Percentiles rank a stretch among this genome's conserved stretches.
Conservation (phyloP, 2,888 invertebrate species). For the Romanomermis culicivorax region DNA sequence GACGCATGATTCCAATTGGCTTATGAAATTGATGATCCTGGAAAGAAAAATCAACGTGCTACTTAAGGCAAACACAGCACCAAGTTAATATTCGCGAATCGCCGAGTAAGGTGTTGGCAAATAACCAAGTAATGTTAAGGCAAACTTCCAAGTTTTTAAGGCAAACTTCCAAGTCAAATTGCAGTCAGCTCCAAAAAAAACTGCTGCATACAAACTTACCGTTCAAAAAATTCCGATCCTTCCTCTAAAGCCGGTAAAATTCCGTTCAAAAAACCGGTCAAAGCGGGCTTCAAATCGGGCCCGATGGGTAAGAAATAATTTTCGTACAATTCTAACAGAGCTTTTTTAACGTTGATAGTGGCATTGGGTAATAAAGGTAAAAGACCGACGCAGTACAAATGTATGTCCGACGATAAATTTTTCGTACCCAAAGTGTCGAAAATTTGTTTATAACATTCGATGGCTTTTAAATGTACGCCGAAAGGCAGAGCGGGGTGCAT, state of each 20-base stretch:
- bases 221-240: slow-evolving; percentile 26
- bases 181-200: too few relatives aligned
- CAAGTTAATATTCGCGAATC: too few relatives aligned
- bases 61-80: too few relatives aligned
- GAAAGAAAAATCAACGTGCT: slow-evolving; percentile 17
- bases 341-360: slow-evolving; percentile 66
- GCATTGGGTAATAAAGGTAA: slow-evolving; percentile 71
- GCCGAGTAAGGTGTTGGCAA: too few relatives aligned
- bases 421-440: slow-evolving; percentile 59
- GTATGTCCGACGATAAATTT: slow-evolving; percentile 9
- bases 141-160: too few relatives aligned
- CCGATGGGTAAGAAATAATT: slow-evolving; percentile 62
- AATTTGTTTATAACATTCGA: slow-evolving; percentile 72
- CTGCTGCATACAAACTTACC: too few relatives aligned
- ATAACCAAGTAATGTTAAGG: too few relatives aligned
- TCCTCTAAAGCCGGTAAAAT: slow-evolving; percentile 48
- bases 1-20: slow-evolving; percentile 52
- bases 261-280: slow-evolving; percentile 67
- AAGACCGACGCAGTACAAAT: slow-evolving; percentile 41
- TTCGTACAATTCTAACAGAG: slow-evolving; percentile 59
- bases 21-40: slow-evolving; percentile 43
- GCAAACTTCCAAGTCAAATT: too few relatives aligned
- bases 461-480: slow-evolving; percentile 68
- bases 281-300: slow-evolving; percentile 49
- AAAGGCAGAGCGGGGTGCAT: slow-evolving; percentile 75